Evolutionary conservation across 2,888 invertebrate species (phyloP), one percentile per base, ranked within the genome.

Genomic region (Drosophila leonis): DNA sequence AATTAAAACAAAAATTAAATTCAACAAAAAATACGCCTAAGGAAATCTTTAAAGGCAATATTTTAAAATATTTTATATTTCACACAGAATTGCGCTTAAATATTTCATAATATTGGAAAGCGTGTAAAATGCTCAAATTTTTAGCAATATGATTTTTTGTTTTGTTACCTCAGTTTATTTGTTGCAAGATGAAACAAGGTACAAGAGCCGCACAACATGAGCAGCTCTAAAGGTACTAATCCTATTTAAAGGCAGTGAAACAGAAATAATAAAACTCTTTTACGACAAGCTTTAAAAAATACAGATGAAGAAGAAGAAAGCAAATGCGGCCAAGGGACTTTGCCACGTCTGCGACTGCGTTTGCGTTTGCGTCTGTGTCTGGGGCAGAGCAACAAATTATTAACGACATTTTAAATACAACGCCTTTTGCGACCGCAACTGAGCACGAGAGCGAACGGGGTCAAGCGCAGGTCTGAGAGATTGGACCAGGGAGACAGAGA

Each of bases 351-450:
- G 20, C 48, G 54, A 24, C 24, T 37, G 15, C n/a, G n/a, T n/a
- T 5, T 39, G 39, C 18, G 13, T 44, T 48, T 62, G 37, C 20
- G 44, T 68, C 54, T 60, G 37, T 29, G 49, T 75, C 52, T 63
- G 37, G 31, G 64, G 65, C 81, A 71, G 82, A 72, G 80, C 85
- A 89, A 88, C 90, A 89, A 88, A 89, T 90, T 90, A 87, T 88
- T 89, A 88, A 88, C 90, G 90, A 90, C 89, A 88, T 89, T 89
- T 89, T 87, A 89, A 89, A 90, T 88, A 85, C 89, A 75, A 86
- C 72, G 83, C 82, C 80, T 82, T 73, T 67, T 60, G 69, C 39
- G 65, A 46, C 63, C 54, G 35, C 57, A 55, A 20, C 35, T 59
- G 63, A 56, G 70, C 64, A 29, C 54, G 65, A 74, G 78, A 77